Evolutionary conservation across 2,797 vertebrate species (phyloP).

Genomic region (Phylloscopus collybita): DNA sequence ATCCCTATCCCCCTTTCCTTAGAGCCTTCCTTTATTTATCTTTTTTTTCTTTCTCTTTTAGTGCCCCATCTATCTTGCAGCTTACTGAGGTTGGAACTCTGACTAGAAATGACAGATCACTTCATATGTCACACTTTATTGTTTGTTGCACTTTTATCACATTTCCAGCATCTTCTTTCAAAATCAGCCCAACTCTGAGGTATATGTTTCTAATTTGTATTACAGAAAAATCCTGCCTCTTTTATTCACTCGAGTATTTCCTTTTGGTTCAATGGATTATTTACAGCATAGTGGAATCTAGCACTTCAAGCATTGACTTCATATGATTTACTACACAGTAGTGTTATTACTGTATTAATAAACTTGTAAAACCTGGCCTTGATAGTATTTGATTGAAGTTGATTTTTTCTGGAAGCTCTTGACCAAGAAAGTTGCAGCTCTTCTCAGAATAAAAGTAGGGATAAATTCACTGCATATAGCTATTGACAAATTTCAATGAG

Average conservation of each 20-base stretch:
- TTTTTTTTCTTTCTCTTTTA: neutral
- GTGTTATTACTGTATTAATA: neutral
- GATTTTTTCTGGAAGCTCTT: neutral
- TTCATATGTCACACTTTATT: neutral
- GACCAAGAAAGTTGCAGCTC: neutral
- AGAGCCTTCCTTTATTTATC: neutral
- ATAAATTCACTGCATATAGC: neutral
- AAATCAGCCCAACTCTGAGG: neutral
- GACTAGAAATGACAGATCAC: slow-evolving; percentile 27
- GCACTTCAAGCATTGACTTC: neutral
- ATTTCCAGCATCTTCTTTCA: slow-evolving; percentile 10
- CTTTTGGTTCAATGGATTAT: neutral
- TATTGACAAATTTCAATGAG: neutral
- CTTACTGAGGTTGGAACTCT: neutral
- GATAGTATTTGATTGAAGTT: neutral
- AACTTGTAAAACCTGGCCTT: neutral
- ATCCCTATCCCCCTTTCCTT: neutral
- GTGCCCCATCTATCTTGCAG: neutral
- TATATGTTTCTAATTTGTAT: neutral
- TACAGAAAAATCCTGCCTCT: neutral
- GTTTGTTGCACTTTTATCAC: slow-evolving; percentile 14
- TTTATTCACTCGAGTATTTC: neutral
- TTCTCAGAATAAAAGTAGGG: neutral
- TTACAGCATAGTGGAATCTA: neutral
- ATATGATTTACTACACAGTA: neutral